Percentiles rank a stretch among this genome's conserved stretches.
These are phyloP conservation scores for Sarcophaga carnaria DNA, from an alignment of 2,888 invertebrate genomes.

Conservation along the genomic window DNA sequence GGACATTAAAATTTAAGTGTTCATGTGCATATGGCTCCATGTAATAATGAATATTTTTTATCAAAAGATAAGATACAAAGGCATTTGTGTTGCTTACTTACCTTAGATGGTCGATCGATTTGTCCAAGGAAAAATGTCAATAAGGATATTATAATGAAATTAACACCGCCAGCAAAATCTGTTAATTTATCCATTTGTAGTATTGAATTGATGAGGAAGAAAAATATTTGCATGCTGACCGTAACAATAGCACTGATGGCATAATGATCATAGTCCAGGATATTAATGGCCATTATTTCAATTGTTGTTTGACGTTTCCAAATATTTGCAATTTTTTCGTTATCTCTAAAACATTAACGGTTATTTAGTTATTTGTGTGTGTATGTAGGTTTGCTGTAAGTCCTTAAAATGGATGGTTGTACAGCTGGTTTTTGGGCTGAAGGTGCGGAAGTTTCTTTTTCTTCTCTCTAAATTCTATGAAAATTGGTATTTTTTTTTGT, in stretches of 20 bases:
- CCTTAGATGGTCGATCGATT: slow-evolving; percentile 86
- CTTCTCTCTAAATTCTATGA: neutral
- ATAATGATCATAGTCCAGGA: slow-evolving; percentile 92
- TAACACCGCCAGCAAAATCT: slow-evolving; percentile 96
- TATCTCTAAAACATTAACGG: neutral
- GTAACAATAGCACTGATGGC: slow-evolving; percentile 93
- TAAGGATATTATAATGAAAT: slow-evolving; percentile 94
- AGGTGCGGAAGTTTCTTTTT: neutral
- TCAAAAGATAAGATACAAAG: neutral
- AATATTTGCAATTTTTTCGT: neutral
- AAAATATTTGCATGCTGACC: slow-evolving; percentile 91
- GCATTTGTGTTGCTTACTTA: slow-evolving; percentile 76
- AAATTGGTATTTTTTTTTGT: slow-evolving; percentile 1
- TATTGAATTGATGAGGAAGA: slow-evolving; percentile 92
- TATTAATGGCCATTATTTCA: slow-evolving; percentile 78
- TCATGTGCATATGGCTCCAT: no score
- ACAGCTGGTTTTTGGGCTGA: neutral
- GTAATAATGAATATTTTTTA: no score
- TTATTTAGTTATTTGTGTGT: neutral
- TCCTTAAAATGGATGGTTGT: no score
- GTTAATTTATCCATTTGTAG: slow-evolving; percentile 95
- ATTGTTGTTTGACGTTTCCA: slow-evolving; percentile 12
- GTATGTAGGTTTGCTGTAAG: no score
- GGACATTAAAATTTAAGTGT: neutral
- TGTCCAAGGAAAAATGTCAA: slow-evolving; percentile 94